These are phyloP conservation scores for Acanthosepion lycidas DNA, from an alignment of 2,888 invertebrate genomes.

Conservation along the genomic window DNA sequence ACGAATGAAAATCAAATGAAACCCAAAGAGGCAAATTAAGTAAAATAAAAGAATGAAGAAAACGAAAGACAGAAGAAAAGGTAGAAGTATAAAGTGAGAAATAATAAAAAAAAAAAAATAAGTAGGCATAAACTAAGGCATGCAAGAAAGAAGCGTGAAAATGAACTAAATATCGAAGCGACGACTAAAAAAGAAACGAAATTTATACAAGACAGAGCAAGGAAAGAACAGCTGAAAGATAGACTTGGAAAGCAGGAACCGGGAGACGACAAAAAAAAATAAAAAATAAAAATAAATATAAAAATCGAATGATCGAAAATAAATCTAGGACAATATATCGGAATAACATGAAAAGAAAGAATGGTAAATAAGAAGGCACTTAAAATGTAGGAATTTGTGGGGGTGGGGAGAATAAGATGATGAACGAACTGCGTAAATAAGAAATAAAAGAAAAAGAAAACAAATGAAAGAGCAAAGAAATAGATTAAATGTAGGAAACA, in stretches of 20 bases:
- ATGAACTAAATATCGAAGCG: not conserved
- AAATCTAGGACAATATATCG: not conserved
- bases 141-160: not conserved
- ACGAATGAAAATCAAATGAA: not conserved
- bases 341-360: too few relatives aligned
- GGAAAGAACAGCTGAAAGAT: too few relatives aligned
- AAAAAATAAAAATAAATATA: not conserved
- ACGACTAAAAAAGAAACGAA: not conserved
- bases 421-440: too few relatives aligned
- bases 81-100: not conserved
- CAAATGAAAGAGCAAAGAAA: too few relatives aligned
- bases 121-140: not conserved
- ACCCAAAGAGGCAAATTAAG: not conserved
- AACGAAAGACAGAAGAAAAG: not conserved
- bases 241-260: not conserved
- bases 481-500: too few relatives aligned
- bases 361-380: too few relatives aligned
- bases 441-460: too few relatives aligned
- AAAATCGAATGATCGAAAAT: not conserved
- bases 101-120: not conserved
- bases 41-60: not conserved
- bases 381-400: too few relatives aligned
- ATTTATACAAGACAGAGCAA: too few relatives aligned
- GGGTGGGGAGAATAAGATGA: too few relatives aligned
- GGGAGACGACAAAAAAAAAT: not conserved